phyloP scores from a whole-genome alignment of 2,888 invertebrate species.

The Oscheius myriophilus region DNA sequence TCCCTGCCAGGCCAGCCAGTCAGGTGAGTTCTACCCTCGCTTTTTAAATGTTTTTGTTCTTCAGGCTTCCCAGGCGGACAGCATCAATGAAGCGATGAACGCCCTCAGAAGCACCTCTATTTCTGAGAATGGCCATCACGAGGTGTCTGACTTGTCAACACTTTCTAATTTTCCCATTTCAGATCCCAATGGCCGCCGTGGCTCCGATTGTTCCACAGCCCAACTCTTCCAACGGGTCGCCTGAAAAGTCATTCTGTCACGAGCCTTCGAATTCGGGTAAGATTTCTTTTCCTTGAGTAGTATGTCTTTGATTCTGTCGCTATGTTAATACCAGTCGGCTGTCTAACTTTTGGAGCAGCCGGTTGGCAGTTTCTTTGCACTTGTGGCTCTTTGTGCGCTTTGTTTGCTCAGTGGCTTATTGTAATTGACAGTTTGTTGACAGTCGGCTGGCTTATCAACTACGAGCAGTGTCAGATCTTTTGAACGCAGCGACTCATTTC shows the following conservation, averaged over 20 bases:
- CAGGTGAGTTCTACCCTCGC: constrained; percentile 31
- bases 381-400: too few species aligned
- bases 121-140: constrained; percentile 28
- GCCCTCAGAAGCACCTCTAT: constrained; percentile 9
- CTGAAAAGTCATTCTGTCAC: constrained; percentile 7
- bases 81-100: constrained; percentile 21
- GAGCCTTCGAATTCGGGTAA: background rate
- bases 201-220: constrained; percentile 30
- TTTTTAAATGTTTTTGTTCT: background rate
- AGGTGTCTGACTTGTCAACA: background rate
- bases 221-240: constrained; percentile 13
- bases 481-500: too few species aligned
- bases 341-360: background rate
- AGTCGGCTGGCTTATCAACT: too few species aligned
- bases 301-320: background rate
- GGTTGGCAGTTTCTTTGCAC: background rate
- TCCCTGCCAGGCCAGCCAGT: constrained; percentile 33
- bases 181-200: constrained; percentile 34
- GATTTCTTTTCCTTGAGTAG: background rate
- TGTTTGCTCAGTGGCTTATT: too few species aligned
- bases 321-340: background rate
- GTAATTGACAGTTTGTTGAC: too few species aligned
- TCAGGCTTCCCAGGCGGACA: constrained; percentile 27
- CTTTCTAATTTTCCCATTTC: constrained; percentile 3
- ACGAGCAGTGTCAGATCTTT: too few species aligned